Evolutionary conservation across 2,888 invertebrate genomes (phyloP).

Genomic region (Xanthostigma xanthostigma): DNA sequence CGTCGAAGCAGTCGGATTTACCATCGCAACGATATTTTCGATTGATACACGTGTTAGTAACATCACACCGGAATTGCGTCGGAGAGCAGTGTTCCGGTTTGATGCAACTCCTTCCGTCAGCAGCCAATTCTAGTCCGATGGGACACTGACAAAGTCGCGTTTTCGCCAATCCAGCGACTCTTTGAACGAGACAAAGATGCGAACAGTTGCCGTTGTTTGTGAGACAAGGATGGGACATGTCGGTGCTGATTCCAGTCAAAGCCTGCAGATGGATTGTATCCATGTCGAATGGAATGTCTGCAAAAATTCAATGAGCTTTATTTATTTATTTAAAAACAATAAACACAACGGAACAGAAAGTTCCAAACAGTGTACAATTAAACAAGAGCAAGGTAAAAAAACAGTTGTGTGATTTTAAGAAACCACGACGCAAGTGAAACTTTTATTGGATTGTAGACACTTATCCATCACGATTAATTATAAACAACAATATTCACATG

Average conservation of each 20-base stretch:
- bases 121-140: slow-evolving; percentile 38
- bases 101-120: slow-evolving; percentile 40
- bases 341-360: too few species aligned
- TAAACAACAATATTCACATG: too few species aligned
- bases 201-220: slow-evolving; percentile 49
- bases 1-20: slow-evolving; percentile 21
- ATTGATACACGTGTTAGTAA: slow-evolving; percentile 31
- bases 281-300: slow-evolving; percentile 20
- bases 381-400: too few species aligned
- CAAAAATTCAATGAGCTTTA: slow-evolving; percentile 6
- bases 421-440: too few species aligned
- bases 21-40: slow-evolving; percentile 23
- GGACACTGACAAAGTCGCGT: slow-evolving; percentile 45
- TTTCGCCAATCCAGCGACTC: slow-evolving; percentile 15
- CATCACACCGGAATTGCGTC: slow-evolving; percentile 27
- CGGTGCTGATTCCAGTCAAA: slow-evolving; percentile 25
- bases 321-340: too few species aligned
- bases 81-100: slow-evolving; percentile 31
- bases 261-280: slow-evolving; percentile 34
- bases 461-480: too few species aligned
- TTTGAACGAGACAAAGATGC: slow-evolving; percentile 50
- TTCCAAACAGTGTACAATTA: too few species aligned
- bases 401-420: too few species aligned
- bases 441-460: too few species aligned
- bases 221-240: slow-evolving; percentile 39